Conservation (phyloP, 2,888 invertebrate species). For the Drosophila kuntzei region DNA sequence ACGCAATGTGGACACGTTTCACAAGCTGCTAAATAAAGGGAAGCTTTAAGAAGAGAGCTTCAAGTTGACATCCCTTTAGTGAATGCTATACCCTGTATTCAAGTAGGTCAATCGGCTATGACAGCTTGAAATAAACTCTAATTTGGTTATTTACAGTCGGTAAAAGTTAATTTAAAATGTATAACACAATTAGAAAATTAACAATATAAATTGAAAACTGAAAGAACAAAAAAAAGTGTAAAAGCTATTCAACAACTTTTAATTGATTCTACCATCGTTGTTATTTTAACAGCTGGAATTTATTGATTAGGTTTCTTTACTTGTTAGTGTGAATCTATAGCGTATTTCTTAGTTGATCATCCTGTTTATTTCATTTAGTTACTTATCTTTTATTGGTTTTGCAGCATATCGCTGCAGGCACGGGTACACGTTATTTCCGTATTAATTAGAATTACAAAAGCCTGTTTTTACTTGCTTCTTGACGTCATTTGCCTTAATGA, state of each 20-base stretch:
- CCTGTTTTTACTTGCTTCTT: slow-evolving; percentile 51
- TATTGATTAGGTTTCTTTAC: background rate
- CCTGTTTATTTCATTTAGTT: background rate
- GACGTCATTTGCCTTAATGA: slow-evolving; percentile 70
- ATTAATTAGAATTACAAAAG: slow-evolving; percentile 79
- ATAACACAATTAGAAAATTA: too few species aligned
- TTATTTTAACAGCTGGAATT: background rate
- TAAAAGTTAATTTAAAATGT: background rate
- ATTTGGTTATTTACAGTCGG: too few species aligned
- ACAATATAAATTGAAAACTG: background rate
- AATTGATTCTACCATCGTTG: background rate
- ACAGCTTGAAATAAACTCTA: background rate
- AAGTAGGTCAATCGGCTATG: background rate
- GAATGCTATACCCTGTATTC: slow-evolving; percentile 13
- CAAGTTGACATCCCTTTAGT: slow-evolving; percentile 16
- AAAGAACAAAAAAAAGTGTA: background rate
- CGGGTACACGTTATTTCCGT: slow-evolving; percentile 60
- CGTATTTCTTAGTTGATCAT: background rate
- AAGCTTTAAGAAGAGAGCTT: slow-evolving; percentile 6
- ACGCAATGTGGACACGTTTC: slow-evolving; percentile 57
- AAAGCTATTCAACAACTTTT: background rate
- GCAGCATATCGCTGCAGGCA: slow-evolving; percentile 36
- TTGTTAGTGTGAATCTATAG: background rate
- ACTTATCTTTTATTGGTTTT: slow-evolving; percentile 60
- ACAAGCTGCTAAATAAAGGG: slow-evolving; percentile 51